A percentile compares a stretch with the other conserved stretches of the same genome.
phyloP scores from a whole-genome alignment of 2,888 invertebrate genomes.

The Drosophila paracracens region DNA sequence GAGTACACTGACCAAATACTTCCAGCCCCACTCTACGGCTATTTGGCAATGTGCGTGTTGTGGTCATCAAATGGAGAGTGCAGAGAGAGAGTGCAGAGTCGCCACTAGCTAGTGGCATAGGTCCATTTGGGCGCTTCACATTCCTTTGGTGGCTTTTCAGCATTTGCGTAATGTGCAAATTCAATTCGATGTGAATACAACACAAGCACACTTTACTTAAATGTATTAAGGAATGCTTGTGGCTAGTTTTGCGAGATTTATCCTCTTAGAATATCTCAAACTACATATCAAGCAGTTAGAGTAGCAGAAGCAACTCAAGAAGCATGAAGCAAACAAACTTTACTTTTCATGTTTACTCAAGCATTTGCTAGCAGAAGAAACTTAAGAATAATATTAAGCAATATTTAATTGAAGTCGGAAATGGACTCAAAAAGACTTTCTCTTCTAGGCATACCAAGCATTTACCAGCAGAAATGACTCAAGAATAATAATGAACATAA shows the following conservation, averaged over 20 bases:
- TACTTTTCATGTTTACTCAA: not conserved
- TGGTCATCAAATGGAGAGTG: conserved; percentile 39
- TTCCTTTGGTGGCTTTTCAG: conserved; percentile 50
- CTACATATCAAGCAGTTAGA: not conserved
- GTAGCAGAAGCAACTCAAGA: not conserved
- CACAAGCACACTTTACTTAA: not conserved
- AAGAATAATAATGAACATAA: not conserved
- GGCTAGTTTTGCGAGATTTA: not conserved
- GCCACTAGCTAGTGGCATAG: conserved; percentile 14
- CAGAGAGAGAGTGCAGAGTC: conserved; percentile 7
- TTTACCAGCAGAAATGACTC: not conserved
- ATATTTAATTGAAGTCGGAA: not conserved
- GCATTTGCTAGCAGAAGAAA: not conserved
- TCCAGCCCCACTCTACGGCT: conserved; percentile 4
- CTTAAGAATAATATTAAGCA: not conserved
- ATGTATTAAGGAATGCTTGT: not conserved
- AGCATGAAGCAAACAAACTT: not conserved
- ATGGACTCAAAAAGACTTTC: not conserved
- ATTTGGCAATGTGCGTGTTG: conserved; percentile 57
- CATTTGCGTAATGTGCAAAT: conserved; percentile 66
- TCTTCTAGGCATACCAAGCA: too few relatives aligned
- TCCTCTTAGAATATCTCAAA: not conserved
- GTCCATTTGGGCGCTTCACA: conserved; percentile 52
- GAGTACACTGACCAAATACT: conserved; percentile 21
- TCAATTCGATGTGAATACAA: conserved; percentile 58